phyloP scores from a whole-genome alignment of 2,888 invertebrate species.

The Dermolepida albohirtum region DNA sequence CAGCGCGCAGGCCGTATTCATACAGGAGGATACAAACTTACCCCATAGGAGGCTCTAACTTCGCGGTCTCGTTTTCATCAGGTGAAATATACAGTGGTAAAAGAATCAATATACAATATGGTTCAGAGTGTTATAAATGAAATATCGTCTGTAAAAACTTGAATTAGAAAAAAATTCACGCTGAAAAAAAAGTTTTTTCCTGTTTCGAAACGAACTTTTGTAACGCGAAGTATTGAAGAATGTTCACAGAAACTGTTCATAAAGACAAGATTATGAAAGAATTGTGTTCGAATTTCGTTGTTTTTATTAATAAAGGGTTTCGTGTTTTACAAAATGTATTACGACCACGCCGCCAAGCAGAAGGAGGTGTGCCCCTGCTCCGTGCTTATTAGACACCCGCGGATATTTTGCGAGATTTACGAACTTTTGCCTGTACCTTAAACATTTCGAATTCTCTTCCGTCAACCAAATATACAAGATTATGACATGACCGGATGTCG shows the following conservation, averaged over 20 bases:
- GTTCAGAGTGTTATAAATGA: constrained; percentile 10
- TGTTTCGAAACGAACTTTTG: too few species aligned
- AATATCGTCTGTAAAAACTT: too few species aligned
- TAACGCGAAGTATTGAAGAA: too few species aligned
- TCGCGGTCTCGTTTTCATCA: constrained; percentile 46
- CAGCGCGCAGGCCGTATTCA: constrained; percentile 36
- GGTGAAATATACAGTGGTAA: constrained; percentile 52
- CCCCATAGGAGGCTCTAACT: constrained; percentile 46
- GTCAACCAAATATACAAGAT: constrained; percentile 38
- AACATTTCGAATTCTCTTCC: constrained; percentile 40
- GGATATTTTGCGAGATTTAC: too few species aligned
- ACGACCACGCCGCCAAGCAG: not conserved
- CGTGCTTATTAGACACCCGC: too few species aligned
- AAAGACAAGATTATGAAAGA: too few species aligned
- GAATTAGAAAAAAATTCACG: too few species aligned
- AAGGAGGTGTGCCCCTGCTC: constrained; percentile 50
- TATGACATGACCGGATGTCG: constrained; percentile 56
- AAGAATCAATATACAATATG: constrained; percentile 55
- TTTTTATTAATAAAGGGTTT: too few species aligned
- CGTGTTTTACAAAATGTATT: too few species aligned
- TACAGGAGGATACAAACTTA: constrained; percentile 39
- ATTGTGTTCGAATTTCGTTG: too few species aligned
- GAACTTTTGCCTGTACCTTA: constrained; percentile 31
- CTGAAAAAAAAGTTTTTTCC: too few species aligned
- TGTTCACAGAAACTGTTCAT: too few species aligned